Base-by-base conservation (phyloP, 2,797 vertebrate species). In the Paratrypauchen microcephalus region DNA sequence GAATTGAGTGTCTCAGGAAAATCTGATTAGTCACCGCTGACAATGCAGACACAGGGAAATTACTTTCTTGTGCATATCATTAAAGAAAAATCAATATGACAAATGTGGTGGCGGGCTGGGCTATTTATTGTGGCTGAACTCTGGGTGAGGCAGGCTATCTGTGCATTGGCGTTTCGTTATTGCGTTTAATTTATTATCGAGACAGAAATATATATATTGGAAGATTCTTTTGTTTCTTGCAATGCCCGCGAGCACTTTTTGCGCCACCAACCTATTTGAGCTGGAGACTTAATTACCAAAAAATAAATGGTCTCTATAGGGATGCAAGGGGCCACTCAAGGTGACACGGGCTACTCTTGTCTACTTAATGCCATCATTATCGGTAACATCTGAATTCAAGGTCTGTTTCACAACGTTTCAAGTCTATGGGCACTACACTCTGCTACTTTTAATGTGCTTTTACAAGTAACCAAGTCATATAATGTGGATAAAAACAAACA, bases 21-120 rank as follows among this genome's bases (percentile, higher is more conserved):
- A 93, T 89, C 90, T 93, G 89, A 95, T 95, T 95, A 96, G 93
- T 95, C 92, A 94, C 85, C 72, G 82, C 84, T 93, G 94, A 95
- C 92, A 95, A 92, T 87, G 84, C 77, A 81, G 91, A 91, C 84
- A 82, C 87, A 91, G 94, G 93, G 94, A 94, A 95, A 96, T 95
- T 92, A 94, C 92, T 95, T 96, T 95, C 90, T 88, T 92, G 88
- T 95, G 94, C 93, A 95, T 96, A 94, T 93, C 84, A 94, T 96
- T 96, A 94, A 91, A 92, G 88, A 77, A 85, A 93, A 94, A 95
- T 96, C 95, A 93, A 96, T 96, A 90, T 91, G 90, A 94, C 82
- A 73, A 93, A 95, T 93, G 88, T 80, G 86, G 86, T 79, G 87
- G 88, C 86, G 66, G 87, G 88, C 75, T 77, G 41, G 83, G 83